Conservation (phyloP, 2,113 vertebrate species). For the Anguilla japonica region DNA sequence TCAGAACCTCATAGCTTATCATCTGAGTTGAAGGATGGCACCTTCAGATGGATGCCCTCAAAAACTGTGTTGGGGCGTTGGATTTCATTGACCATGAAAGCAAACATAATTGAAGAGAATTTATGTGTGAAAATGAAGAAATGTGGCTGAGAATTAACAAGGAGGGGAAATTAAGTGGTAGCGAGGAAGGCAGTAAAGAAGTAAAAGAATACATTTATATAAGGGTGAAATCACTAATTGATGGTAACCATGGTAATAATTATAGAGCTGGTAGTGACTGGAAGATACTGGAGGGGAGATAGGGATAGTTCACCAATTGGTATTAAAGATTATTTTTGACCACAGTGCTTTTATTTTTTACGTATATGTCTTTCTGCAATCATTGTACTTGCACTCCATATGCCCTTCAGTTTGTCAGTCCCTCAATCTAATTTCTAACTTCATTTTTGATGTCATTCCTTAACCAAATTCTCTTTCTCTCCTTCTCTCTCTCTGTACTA, state of each 20-base stretch:
- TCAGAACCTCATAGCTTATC: too few relatives aligned
- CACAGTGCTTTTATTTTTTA: not conserved
- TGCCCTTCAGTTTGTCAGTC: not conserved
- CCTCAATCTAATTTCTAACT: not conserved
- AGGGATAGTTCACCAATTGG: not conserved
- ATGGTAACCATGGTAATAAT: conserved; percentile 81
- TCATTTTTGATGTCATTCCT: not conserved
- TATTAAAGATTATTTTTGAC: not conserved
- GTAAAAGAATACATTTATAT: conserved; percentile 58
- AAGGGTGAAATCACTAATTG: conserved; percentile 68
- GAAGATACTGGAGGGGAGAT: conserved; percentile 24
- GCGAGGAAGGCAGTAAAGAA: conserved; percentile 36
- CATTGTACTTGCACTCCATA: not conserved
- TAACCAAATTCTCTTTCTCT: not conserved
- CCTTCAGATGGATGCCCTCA: too few relatives aligned
- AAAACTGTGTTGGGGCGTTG: too few relatives aligned
- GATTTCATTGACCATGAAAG: too few relatives aligned
- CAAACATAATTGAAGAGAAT: not conserved
- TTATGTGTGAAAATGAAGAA: not conserved
- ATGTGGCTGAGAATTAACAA: not conserved
- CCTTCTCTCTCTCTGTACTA: conserved; percentile 3
- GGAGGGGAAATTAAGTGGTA: not conserved
- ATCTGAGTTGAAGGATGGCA: too few relatives aligned
- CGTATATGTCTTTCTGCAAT: not conserved
- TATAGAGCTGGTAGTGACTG: conserved; percentile 68